These are phyloP conservation scores for Opisthograptis luteolata DNA, from an alignment of 2,888 invertebrate genomes.

Conservation along the genomic window DNA sequence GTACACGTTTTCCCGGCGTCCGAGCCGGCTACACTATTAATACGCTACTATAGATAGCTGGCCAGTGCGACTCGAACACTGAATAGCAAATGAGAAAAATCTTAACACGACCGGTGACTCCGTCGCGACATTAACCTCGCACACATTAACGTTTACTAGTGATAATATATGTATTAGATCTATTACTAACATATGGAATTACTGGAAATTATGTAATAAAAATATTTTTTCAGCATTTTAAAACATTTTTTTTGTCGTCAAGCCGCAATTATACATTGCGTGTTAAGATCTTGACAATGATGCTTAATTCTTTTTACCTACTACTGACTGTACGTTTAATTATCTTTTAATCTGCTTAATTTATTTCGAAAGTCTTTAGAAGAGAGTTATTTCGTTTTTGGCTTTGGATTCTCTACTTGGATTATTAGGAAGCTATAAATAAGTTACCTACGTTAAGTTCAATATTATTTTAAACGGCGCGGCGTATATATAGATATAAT, in stretches of 20 bases:
- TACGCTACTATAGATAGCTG: constrained; percentile 66
- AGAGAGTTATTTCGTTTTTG: too few species aligned
- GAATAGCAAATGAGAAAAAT: constrained; percentile 77
- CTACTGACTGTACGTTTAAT: too few species aligned
- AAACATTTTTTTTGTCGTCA: not conserved
- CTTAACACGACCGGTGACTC: constrained; percentile 52
- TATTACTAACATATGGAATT: too few species aligned
- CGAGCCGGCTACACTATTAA: constrained; percentile 63
- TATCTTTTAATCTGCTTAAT: too few species aligned
- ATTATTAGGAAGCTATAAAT: too few species aligned
- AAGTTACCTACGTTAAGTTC: too few species aligned
- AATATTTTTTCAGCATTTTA: too few species aligned
- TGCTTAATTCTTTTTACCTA: constrained; percentile 3
- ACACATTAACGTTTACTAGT: constrained; percentile 27
- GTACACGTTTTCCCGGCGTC: constrained; percentile 54
- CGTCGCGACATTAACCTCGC: constrained; percentile 44
- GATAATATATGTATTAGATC: too few species aligned
- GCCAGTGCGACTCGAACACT: constrained; percentile 59
- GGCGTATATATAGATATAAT: too few species aligned
- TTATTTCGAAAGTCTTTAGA: too few species aligned
- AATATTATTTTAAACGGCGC: too few species aligned
- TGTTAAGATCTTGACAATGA: constrained; percentile 3
- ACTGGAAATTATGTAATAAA: not conserved
- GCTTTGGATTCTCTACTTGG: too few species aligned
- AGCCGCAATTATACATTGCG: constrained; percentile 2